A percentile compares a stretch with the other conserved stretches of the same genome.
These are phyloP conservation scores for Hymenochirus boettgeri DNA, from an alignment of 2,113 vertebrate genomes.

Conservation along the genomic window DNA sequence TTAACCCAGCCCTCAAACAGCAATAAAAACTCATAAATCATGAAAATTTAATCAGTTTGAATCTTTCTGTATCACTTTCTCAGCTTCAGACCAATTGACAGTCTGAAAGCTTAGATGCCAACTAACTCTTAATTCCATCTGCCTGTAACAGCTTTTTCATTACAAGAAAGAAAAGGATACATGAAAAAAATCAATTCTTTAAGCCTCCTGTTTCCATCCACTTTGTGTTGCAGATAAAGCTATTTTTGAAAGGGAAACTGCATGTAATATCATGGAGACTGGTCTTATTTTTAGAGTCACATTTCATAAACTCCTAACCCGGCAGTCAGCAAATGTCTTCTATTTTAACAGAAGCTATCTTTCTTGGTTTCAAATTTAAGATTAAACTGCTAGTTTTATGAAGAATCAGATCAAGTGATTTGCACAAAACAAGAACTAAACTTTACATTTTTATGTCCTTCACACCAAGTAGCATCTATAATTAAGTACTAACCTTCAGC, in stretches of 20 bases:
- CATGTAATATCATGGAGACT: too few relatives aligned
- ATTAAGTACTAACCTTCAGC: too few relatives aligned
- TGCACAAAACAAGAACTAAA: too few relatives aligned
- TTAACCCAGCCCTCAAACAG: neutral
- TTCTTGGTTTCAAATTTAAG: too few relatives aligned
- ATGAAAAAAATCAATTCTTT: constrained; percentile 30
- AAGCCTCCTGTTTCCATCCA: constrained; percentile 31
- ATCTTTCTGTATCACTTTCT: constrained; percentile 59
- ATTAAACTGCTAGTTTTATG: too few relatives aligned
- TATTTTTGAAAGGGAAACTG: neutral
- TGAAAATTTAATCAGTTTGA: constrained; percentile 12
- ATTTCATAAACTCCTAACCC: too few relatives aligned
- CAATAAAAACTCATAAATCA: constrained; percentile 20
- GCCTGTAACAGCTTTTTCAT: constrained; percentile 53
- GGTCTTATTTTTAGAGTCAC: too few relatives aligned
- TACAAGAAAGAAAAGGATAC: constrained; percentile 39
- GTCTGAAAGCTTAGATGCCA: constrained; percentile 62
- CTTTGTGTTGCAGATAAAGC: constrained; percentile 17
- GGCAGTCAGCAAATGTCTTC: too few relatives aligned
- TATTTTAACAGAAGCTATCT: too few relatives aligned
- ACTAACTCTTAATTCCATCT: constrained; percentile 62
- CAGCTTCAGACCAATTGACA: constrained; percentile 59
- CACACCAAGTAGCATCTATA: too few relatives aligned
- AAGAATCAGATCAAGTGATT: too few relatives aligned
- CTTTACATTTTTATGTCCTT: too few relatives aligned